Conservation (phyloP, 2,888 invertebrate species). For the Euproctis similis region DNA sequence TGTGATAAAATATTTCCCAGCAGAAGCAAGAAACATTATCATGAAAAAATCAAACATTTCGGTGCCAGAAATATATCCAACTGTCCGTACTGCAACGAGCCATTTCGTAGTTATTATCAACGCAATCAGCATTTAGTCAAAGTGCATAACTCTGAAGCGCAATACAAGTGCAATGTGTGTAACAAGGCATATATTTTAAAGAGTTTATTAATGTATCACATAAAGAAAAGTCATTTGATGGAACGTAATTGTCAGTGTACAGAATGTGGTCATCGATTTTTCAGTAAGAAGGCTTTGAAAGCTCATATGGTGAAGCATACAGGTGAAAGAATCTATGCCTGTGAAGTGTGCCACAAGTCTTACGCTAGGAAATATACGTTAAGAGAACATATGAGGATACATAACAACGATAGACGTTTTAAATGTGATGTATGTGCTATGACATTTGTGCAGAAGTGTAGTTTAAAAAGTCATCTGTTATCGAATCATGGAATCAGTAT, state of each 20-base stretch:
- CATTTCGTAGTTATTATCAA: constrained; percentile 59
- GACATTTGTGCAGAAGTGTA: constrained; percentile 60
- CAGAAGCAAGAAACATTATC: constrained; percentile 48
- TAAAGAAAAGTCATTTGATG: constrained; percentile 65
- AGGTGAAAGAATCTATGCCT: constrained; percentile 47
- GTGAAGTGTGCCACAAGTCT: constrained; percentile 47
- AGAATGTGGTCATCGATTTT: constrained; percentile 68
- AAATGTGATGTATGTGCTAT: constrained; percentile 47
- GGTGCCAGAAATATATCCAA: constrained; percentile 55
- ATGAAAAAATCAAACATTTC: constrained; percentile 55
- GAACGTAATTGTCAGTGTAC: constrained; percentile 63
- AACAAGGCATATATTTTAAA: constrained; percentile 48
- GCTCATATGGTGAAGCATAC: constrained; percentile 30
- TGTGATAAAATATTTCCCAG: constrained; percentile 58
- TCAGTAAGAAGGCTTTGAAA: constrained; percentile 70
- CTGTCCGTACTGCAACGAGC: constrained; percentile 52
- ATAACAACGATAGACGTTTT: constrained; percentile 56
- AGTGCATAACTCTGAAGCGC: constrained; percentile 56
- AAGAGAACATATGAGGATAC: constrained; percentile 66
- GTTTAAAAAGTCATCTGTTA: constrained; percentile 54
- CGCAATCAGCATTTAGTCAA: constrained; percentile 57
- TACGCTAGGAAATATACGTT: constrained; percentile 35
- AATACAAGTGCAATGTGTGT: constrained; percentile 62
- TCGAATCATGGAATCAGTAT: constrained; percentile 58
- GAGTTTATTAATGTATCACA: constrained; percentile 55